Evolutionary conservation across 2,888 invertebrate genomes (phyloP), one percentile per base, ranked within the genome.

Genomic region (Pheosia gnoma): DNA sequence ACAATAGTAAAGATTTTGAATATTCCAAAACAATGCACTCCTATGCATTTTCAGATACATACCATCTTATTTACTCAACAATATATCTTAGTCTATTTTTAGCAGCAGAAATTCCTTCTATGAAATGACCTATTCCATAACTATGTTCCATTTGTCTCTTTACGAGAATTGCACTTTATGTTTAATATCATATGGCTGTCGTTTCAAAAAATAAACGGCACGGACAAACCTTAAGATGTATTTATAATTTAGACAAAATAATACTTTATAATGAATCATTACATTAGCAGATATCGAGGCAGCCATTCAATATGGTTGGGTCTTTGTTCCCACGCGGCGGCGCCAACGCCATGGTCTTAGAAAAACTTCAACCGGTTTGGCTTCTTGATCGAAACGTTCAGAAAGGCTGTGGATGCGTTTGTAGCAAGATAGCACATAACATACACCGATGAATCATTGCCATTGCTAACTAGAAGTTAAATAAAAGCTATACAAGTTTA

Each of bases 341-440:
- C 74, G 71, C 68, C 60, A 54, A 63, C 66, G 70, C 70, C 75
- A 78, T 70, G 68, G 74, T 69, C 75, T 85, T 86, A 86, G 85
- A 88, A 90, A 90, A 90, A 88, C 76, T 74, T 63, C 53, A 86
- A 90, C 91, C 89, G 90, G 90, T 91, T 90, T 78, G 58, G 66
- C 70, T 74, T 74, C 68, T 78, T 82, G 81, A 82, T 82, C 75
- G 78, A 78, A 81, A 78, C 80, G 78, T 70, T 71, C 66, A 77
- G 77, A 79, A 66, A 74, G 66, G 73, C 72, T 66, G 63, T 70
- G 74, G 72, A 81, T 80, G 77, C 78, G 76, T 82, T 78, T 79
- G 79, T 78, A 77, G 78, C 76, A 80, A 76, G 77, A 78, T 77
- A 77, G 79, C 63, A 68, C 66, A 77, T 72, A 80, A 62, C 61